phyloP scores from a whole-genome alignment of 2,113 vertebrate species.

The Pachyramphus minor region DNA sequence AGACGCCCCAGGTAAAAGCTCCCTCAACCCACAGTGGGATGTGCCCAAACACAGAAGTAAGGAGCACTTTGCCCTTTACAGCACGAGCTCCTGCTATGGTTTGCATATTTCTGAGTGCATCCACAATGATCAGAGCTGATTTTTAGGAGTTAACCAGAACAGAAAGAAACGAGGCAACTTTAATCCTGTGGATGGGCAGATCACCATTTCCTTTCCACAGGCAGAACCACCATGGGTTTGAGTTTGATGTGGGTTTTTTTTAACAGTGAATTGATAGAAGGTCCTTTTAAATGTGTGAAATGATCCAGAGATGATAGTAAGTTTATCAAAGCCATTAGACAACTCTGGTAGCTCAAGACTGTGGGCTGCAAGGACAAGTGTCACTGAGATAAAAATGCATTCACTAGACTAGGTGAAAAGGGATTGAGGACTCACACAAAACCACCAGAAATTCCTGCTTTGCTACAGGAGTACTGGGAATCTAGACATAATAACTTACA shows the following conservation, averaged over 20 bases:
- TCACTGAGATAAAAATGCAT: conserved; percentile 10
- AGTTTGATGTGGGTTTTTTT: not conserved
- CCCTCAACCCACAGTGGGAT: not conserved
- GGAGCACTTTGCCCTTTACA: not conserved
- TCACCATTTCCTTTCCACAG: not conserved
- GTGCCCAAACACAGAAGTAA: fast-evolving
- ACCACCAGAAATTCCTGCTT: not conserved
- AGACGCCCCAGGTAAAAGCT: not conserved
- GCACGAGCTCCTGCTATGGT: not conserved
- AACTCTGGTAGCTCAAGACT: not conserved
- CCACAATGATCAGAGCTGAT: not conserved
- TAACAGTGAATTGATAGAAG: not conserved
- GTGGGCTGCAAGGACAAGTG: not conserved
- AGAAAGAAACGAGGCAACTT: not conserved
- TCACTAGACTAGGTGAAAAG: not conserved
- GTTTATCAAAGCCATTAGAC: conserved; percentile 30
- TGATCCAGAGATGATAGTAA: not conserved
- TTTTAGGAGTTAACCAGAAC: not conserved
- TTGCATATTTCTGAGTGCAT: not conserved
- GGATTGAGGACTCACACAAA: not conserved
- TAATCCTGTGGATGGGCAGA: not conserved
- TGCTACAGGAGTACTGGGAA: not conserved
- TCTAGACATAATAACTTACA: not conserved
- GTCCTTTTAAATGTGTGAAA: conserved; percentile 2
- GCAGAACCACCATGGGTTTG: not conserved